phyloP scores from a whole-genome alignment of 2,113 vertebrate genomes.

The Tor tambroides region DNA sequence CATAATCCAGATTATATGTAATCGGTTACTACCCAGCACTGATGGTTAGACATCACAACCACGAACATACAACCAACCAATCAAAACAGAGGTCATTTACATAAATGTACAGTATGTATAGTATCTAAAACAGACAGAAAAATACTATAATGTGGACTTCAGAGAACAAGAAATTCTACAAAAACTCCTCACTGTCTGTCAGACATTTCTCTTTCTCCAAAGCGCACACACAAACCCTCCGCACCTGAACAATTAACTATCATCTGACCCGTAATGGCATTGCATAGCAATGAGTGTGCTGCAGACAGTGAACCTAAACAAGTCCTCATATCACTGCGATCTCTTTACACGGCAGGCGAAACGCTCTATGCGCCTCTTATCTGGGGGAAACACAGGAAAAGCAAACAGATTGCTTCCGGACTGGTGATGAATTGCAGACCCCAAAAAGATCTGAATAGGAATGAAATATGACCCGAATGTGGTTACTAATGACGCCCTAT shows the following conservation, averaged over 20 bases:
- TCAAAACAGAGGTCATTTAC: too few species aligned
- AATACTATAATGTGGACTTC: not conserved
- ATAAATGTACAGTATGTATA: too few species aligned
- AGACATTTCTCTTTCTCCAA: not conserved
- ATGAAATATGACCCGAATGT: slow-evolving; percentile 18
- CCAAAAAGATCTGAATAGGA: slow-evolving; percentile 18
- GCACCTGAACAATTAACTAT: slow-evolving; percentile 14
- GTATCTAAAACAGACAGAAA: too few species aligned
- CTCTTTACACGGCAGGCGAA: slow-evolving; percentile 29
- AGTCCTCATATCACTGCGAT: slow-evolving; percentile 20
- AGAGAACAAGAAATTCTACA: not conserved
- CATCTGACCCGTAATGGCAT: slow-evolving; percentile 27
- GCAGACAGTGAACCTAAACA: slow-evolving; percentile 33
- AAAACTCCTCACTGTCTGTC: not conserved
- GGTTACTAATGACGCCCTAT: slow-evolving; percentile 29
- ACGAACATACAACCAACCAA: not conserved
- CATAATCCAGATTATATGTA: too few species aligned
- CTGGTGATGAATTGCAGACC: slow-evolving; percentile 39
- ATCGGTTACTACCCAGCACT: too few species aligned
- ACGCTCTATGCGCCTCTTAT: slow-evolving; percentile 15
- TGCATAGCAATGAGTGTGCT: slow-evolving; percentile 29
- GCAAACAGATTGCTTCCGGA: slow-evolving; percentile 33
- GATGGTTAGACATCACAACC: not conserved
- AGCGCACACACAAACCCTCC: not conserved
- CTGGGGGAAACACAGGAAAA: slow-evolving; percentile 37